Base-by-base conservation (phyloP, 2,888 invertebrate genomes). In the Orthosia gracilis region DNA sequence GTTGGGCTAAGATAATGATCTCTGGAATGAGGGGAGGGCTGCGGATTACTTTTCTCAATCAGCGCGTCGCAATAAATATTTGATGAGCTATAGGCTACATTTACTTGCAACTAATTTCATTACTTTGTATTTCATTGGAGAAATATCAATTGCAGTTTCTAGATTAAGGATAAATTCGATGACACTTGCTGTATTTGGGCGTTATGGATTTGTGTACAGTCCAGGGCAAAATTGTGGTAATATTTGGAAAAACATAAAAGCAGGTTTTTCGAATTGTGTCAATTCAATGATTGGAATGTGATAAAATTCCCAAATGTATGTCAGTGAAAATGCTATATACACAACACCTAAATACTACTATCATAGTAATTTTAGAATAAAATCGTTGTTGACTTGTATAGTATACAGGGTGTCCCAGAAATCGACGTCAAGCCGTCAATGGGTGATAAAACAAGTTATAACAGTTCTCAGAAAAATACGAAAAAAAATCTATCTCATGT, bases 11-110 rank as follows among this genome's bases (percentile, higher is more conserved):
- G 89, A 92, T 92, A 93, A 92, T 91, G 90, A 91, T 91, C 89
- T 87, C 82, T 82, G 86, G 90, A 92, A 90, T 85, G 87, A 80
- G 83, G 84, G 88, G 83, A 84, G 87, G 87, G 86, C 79, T 84
- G 86, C 84, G 85, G 89, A 92, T 92, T 92, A 90, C 90, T 91
- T 91, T 90, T 91, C 91, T 89, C 90, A 91, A 93, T 93, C 91
- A 91, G 89, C 85, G 88, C 87, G 84, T 88, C 84, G 88, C 89
- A 89, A 91, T 93, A 93, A 93, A 93, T 92, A 91, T 92, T 93
- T 91, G 89, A 91, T 91, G 91, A 91, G 89, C 88, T 86, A 86
- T 88, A 87, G 83, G 84, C 85, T 85, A 87, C 74, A 83, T 85
- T 79, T 74, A 83, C 85, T 79, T 83, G 78, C 81, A 78, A 82